These are phyloP conservation scores for Parus major DNA, from an alignment of 2,113 vertebrate genomes.

Conservation along the genomic window DNA sequence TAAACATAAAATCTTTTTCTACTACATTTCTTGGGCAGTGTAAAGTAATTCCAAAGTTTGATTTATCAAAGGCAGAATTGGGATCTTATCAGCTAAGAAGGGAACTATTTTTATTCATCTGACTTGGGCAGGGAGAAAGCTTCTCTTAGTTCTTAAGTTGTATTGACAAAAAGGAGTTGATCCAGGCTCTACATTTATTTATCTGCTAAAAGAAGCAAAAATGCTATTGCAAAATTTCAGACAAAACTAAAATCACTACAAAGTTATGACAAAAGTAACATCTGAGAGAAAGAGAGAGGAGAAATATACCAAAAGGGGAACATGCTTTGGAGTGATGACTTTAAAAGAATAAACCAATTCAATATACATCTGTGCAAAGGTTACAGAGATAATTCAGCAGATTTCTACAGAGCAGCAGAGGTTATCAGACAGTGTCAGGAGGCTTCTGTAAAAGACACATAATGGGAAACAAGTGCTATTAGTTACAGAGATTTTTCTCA, in stretches of 20 bases:
- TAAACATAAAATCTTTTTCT: not conserved
- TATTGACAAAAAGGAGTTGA: not conserved
- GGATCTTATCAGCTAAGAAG: not conserved
- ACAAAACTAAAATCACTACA: not conserved
- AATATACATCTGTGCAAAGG: not conserved
- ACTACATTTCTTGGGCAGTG: rapidly evolving
- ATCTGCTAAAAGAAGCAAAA: not conserved
- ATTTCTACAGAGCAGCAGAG: not conserved
- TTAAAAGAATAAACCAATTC: not conserved
- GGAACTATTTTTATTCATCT: not conserved
- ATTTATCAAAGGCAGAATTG: not conserved
- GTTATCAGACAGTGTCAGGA: not conserved
- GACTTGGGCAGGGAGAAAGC: not conserved
- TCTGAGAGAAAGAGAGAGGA: not conserved
- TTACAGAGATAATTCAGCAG: not conserved
- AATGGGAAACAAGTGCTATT: not conserved
- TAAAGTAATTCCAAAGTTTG: not conserved
- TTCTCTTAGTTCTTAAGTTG: not conserved
- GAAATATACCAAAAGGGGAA: not conserved
- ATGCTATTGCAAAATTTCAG: not conserved
- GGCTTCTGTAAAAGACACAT: not conserved
- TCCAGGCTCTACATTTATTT: not conserved
- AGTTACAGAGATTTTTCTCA: not conserved
- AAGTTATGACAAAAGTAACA: not conserved
- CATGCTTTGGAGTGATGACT: not conserved